Conservation (phyloP, 2,113 vertebrate species). For the Boleophthalmus pectinirostris region DNA sequence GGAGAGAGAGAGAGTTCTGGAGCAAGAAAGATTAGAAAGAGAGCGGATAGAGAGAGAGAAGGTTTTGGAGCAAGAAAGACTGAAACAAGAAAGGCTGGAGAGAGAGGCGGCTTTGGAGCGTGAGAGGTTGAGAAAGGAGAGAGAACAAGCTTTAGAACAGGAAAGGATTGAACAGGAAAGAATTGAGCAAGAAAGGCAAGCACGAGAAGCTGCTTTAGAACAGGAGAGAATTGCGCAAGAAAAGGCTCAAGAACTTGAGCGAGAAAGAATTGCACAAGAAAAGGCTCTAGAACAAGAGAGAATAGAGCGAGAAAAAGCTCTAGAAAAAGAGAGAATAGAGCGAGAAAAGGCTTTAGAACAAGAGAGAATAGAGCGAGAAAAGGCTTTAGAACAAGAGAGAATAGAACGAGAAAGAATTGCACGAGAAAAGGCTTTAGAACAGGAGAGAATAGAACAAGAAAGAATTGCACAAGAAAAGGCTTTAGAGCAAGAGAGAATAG, state of each 20-base stretch:
- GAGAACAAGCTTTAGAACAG: constrained; percentile 30
- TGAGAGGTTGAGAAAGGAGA: constrained; percentile 22
- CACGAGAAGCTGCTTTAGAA: constrained; percentile 32
- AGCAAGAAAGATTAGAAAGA: constrained; percentile 49
- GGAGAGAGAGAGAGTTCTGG: constrained; percentile 47
- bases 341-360: constrained; percentile 28
- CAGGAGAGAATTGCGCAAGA: constrained; percentile 13
- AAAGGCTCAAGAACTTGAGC: constrained; percentile 1
- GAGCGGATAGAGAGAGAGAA: constrained; percentile 39
- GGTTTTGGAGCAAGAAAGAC: constrained; percentile 28
- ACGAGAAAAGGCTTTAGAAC: constrained; percentile 21
- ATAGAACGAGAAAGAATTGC: constrained; percentile 22
- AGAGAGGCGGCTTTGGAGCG: constrained; percentile 23
- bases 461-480: constrained; percentile 27
- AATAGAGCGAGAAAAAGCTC: constrained; percentile 26
- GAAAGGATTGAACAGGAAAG: constrained; percentile 22
- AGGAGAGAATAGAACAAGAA: constrained; percentile 35
- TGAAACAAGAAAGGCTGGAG: constrained; percentile 19
- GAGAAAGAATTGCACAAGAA: constrained; percentile 36
- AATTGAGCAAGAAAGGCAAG: constrained; percentile 27
- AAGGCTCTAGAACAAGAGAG: constrained; percentile 21
- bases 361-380: constrained; percentile 42
- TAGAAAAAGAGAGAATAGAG: constrained; percentile 17
- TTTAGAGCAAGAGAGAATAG: constrained; percentile 28
- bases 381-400: constrained; percentile 16